Evolutionary conservation across 1,140 invertebrate species (phyloP).

Genomic region (Ostrea edulis): DNA sequence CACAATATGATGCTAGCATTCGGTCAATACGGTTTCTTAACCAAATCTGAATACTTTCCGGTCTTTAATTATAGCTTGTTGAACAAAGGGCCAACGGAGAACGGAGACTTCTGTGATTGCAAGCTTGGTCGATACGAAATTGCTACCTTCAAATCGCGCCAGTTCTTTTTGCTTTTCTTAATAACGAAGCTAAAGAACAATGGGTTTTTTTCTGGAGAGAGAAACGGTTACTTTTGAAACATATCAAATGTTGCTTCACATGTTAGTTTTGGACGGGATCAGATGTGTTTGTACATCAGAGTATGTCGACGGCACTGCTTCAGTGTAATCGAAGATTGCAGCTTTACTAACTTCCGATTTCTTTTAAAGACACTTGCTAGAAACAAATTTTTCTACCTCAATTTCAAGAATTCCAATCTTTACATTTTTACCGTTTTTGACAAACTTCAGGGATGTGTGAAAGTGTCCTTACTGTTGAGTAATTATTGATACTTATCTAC

Average conservation of each 20-base stretch:
- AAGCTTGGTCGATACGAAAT: conserved; percentile 7
- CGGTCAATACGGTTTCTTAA: conserved; percentile 34
- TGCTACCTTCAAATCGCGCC: background rate
- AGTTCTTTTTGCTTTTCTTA: conserved; percentile 1
- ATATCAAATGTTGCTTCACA: conserved; percentile 13
- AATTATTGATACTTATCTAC: no score
- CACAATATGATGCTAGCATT: background rate
- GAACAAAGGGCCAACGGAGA: conserved; percentile 13
- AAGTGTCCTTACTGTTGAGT: no score
- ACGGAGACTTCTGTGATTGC: background rate
- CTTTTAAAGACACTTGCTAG: no score
- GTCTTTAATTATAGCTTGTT: conserved; percentile 38
- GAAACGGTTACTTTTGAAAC: background rate
- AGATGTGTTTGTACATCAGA: background rate
- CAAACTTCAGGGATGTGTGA: no score
- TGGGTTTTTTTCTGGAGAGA: background rate
- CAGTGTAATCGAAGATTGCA: no score
- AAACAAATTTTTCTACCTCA: no score
- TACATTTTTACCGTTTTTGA: no score
- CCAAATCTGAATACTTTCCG: conserved; percentile 37
- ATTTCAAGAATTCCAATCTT: no score
- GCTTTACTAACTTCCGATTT: no score
- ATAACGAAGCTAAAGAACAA: conserved; percentile 19
- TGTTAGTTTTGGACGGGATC: background rate
- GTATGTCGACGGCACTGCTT: no score